Conservation (phyloP, 2,888 invertebrate genomes). For the Antheraea yamamai region DNA sequence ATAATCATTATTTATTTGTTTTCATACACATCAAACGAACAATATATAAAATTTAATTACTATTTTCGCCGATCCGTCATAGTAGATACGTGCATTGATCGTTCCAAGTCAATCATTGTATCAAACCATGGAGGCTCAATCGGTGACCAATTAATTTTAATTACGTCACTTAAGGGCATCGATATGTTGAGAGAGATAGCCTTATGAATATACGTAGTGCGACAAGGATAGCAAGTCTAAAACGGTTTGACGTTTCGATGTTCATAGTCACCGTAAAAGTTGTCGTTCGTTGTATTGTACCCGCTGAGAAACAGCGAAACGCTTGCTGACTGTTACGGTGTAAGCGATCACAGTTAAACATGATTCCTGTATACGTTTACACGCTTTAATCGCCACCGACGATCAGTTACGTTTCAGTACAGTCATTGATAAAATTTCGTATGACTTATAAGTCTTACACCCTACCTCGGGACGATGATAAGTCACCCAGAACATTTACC, state of each 20-base stretch:
- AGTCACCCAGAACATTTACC: too few relatives aligned
- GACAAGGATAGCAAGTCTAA: constrained; percentile 5
- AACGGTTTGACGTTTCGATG: not conserved
- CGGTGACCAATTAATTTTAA: constrained; percentile 22
- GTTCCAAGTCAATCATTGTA: constrained; percentile 35
- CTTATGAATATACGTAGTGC: not conserved
- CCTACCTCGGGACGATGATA: too few relatives aligned
- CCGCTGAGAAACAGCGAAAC: not conserved
- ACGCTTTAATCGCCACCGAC: not conserved
- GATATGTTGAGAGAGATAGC: constrained; percentile 11
- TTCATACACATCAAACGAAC: constrained; percentile 14
- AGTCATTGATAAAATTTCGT: not conserved
- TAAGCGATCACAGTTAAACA: not conserved
- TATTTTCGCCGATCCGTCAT: constrained; percentile 17
- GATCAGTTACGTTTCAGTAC: not conserved
- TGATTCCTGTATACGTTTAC: not conserved
- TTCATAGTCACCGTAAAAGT: not conserved
- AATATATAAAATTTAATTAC: constrained; percentile 16
- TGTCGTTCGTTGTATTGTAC: not conserved
- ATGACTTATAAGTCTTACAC: not conserved
- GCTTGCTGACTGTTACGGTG: not conserved
- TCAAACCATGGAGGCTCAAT: constrained; percentile 34
- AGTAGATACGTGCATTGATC: constrained; percentile 16
- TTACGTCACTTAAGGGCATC: constrained; percentile 20
- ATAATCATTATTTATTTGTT: constrained; percentile 17